A percentile compares a stretch with the other conserved stretches of the same genome.
phyloP scores from a whole-genome alignment of 2,888 invertebrate genomes.

The Strigamia transsilvanica region DNA sequence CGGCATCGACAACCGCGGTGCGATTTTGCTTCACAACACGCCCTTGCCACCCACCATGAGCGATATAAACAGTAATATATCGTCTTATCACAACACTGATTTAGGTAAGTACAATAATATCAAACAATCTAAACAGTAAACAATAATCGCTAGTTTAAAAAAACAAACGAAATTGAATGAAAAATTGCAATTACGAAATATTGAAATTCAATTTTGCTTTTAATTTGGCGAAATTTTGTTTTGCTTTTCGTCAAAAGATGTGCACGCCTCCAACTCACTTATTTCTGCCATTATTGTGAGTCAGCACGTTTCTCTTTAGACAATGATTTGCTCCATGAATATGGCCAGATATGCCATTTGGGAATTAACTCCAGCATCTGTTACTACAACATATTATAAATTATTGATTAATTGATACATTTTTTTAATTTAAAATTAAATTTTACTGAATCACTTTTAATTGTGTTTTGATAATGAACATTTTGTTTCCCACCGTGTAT shows the following conservation, averaged over 20 bases:
- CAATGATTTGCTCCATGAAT: slow-evolving; percentile 34
- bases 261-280: slow-evolving; percentile 38
- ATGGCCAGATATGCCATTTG: slow-evolving; percentile 42
- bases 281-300: slow-evolving; percentile 40
- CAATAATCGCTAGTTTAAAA: too few species aligned
- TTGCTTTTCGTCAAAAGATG: slow-evolving; percentile 14
- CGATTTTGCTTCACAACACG: slow-evolving; percentile 74
- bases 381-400: background rate
- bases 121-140: too few species aligned
- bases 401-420: background rate
- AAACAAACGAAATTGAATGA: too few species aligned
- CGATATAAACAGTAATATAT: slow-evolving; percentile 68
- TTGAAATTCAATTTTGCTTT: background rate
- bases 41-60: slow-evolving; percentile 72
- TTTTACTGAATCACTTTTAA: too few species aligned
- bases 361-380: slow-evolving; percentile 13
- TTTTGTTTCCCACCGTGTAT: background rate
- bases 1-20: slow-evolving; percentile 58
- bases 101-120: slow-evolving; percentile 46
- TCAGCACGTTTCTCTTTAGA: slow-evolving; percentile 42
- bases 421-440: too few species aligned
- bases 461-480: background rate
- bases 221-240: background rate
- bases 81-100: slow-evolving; percentile 52
- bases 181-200: too few species aligned